Conservation (phyloP, 2,797 vertebrate genomes). For the Myripristis jacobus region DNA sequence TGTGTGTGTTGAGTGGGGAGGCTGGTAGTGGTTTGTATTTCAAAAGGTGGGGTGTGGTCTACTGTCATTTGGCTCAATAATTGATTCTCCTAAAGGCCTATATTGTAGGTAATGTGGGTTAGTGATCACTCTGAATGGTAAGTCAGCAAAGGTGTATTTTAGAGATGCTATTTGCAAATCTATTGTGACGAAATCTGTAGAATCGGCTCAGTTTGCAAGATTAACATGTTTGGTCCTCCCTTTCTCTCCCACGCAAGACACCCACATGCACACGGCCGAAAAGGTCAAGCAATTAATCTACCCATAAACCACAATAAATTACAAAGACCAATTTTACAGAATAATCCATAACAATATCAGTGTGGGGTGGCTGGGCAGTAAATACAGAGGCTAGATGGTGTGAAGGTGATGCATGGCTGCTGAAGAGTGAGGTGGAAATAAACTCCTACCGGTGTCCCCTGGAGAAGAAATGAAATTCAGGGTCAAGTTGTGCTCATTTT, state of each 20-base stretch:
- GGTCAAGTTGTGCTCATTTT: conserved; percentile 68
- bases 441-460: conserved; percentile 61
- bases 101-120: conserved; percentile 32
- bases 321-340: conserved; percentile 84
- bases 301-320: conserved; percentile 83
- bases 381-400: conserved; percentile 75
- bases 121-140: conserved; percentile 11
- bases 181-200: conserved; percentile 4
- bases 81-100: conserved; percentile 48
- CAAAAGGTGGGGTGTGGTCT: conserved; percentile 45
- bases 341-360: conserved; percentile 86
- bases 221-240: conserved; percentile 12
- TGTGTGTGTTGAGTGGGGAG: no score
- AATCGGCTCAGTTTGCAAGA: conserved; percentile 24
- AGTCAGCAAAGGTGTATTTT: conserved; percentile 9
- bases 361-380: conserved; percentile 71
- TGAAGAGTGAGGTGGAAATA: conserved; percentile 66
- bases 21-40: conserved; percentile 39
- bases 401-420: conserved; percentile 71
- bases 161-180: neutral
- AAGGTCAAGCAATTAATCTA: conserved; percentile 85
- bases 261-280: conserved; percentile 47
- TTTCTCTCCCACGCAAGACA: neutral
- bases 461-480: conserved; percentile 59
- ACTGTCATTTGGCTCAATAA: conserved; percentile 35